These are phyloP conservation scores for Eunapius fragilis DNA, from an alignment of 37 sponge, comb jelly and placozoan genomes.

Conservation along the genomic window DNA sequence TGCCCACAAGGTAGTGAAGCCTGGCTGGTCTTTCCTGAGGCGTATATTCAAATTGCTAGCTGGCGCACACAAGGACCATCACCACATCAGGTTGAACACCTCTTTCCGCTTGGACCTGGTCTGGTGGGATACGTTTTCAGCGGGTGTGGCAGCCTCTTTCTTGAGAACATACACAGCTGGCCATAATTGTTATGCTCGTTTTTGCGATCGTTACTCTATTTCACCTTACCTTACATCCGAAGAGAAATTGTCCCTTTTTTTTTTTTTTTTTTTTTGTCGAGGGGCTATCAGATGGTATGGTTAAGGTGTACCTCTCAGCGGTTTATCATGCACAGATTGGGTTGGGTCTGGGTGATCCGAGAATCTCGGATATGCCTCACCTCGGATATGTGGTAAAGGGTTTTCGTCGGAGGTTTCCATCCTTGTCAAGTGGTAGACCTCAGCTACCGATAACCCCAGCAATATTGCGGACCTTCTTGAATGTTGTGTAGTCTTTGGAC, in stretches of 20 bases:
- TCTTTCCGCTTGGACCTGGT: conserved; percentile 16
- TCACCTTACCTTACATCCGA: not conserved
- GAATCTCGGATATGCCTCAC: not conserved
- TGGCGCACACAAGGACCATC: conserved; percentile 17
- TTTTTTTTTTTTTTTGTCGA: not conserved
- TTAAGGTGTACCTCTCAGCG: conserved; percentile 20
- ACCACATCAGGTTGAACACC: conserved; percentile 14
- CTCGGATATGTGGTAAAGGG: conserved; percentile 4
- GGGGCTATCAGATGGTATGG: conserved; percentile 8
- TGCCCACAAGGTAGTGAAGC: conserved; percentile 9
- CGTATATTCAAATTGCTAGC: conserved; percentile 29
- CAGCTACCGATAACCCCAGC: not conserved
- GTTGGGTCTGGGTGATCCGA: conserved; percentile 23
- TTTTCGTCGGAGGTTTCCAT: not conserved
- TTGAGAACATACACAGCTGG: not conserved
- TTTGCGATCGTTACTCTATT: conserved; percentile 12
- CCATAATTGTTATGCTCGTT: not conserved
- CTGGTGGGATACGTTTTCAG: conserved; percentile 42
- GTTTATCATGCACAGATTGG: conserved; percentile 30
- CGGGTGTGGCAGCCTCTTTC: conserved; percentile 30
- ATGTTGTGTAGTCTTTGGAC: not conserved
- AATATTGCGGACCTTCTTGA: not conserved
- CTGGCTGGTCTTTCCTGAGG: conserved; percentile 19
- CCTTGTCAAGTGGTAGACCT: not conserved
- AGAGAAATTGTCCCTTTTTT: not conserved